A percentile compares a stretch with the other conserved stretches of the same genome.
phyloP scores from a whole-genome alignment of 2,888 invertebrate species.

The Apamea epomidion region DNA sequence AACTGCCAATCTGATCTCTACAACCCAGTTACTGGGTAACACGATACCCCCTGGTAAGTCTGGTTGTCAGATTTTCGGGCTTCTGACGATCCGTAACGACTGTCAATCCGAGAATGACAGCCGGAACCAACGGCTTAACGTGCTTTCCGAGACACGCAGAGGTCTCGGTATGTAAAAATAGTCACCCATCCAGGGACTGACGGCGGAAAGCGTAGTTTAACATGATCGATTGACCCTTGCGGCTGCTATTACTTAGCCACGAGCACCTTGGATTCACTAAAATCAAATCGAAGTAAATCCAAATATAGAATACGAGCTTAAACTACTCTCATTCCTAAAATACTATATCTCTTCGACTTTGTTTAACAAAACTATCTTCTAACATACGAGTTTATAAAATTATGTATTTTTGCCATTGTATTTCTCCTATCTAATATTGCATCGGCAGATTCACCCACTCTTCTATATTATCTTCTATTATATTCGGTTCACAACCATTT shows the following conservation, averaged over 20 bases:
- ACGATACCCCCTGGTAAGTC: not conserved
- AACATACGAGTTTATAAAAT: not conserved
- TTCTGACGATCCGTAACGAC: not conserved
- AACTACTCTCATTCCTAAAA: not conserved
- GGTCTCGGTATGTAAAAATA: not conserved
- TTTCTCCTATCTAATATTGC: conserved; percentile 27
- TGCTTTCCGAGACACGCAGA: not conserved
- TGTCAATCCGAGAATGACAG: not conserved
- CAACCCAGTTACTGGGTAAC: not conserved
- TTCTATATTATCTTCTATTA: conserved; percentile 21
- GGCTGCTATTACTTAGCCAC: too few species aligned
- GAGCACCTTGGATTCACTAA: not conserved
- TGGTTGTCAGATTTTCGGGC: not conserved
- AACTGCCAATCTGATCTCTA: not conserved
- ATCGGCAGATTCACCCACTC: conserved; percentile 25
- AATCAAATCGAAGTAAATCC: not conserved
- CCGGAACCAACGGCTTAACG: not conserved
- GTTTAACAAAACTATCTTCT: not conserved
- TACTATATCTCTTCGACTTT: not conserved
- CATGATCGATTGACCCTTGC: not conserved
- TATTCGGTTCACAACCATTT: conserved; percentile 54
- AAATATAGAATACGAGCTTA: not conserved
- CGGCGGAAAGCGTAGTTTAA: not conserved
- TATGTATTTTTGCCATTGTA: not conserved
- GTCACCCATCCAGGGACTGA: not conserved